These are phyloP conservation scores for Ptychoptera albimana DNA, from an alignment of 2,888 invertebrate genomes.

Conservation along the genomic window DNA sequence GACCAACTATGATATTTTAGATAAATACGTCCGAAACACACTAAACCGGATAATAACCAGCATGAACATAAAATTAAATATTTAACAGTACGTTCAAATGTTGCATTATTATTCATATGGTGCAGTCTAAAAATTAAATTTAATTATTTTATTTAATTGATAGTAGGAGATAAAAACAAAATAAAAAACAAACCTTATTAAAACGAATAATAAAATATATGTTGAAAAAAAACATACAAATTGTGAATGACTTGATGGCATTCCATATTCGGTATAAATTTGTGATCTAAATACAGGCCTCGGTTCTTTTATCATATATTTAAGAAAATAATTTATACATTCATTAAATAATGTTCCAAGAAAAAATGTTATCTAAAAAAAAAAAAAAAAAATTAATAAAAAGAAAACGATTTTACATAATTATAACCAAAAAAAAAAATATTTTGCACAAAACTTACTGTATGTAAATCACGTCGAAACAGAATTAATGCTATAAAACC, in stretches of 20 bases:
- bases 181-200: constrained; percentile 50
- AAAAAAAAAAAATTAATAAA: constrained; percentile 7
- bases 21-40: constrained; percentile 61
- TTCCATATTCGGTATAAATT: constrained; percentile 63
- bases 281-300: constrained; percentile 53
- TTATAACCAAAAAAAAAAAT: background rate
- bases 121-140: constrained; percentile 46
- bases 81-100: constrained; percentile 60
- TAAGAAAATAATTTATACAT: constrained; percentile 58
- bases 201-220: constrained; percentile 70
- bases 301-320: constrained; percentile 65
- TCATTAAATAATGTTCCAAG: constrained; percentile 65
- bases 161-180: constrained; percentile 11
- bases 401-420: background rate
- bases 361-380: constrained; percentile 68
- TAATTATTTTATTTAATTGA: background rate
- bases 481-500: constrained; percentile 72
- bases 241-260: constrained; percentile 87
- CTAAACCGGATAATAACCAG: constrained; percentile 39
- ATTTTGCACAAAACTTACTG: constrained; percentile 44
- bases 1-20: constrained; percentile 69
- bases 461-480: constrained; percentile 81
- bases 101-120: constrained; percentile 63
- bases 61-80: constrained; percentile 46
- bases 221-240: constrained; percentile 83